A percentile compares a stretch with the other conserved stretches of the same genome.
Conservation (phyloP, 2,888 invertebrate species). For the Aquatica leii region DNA sequence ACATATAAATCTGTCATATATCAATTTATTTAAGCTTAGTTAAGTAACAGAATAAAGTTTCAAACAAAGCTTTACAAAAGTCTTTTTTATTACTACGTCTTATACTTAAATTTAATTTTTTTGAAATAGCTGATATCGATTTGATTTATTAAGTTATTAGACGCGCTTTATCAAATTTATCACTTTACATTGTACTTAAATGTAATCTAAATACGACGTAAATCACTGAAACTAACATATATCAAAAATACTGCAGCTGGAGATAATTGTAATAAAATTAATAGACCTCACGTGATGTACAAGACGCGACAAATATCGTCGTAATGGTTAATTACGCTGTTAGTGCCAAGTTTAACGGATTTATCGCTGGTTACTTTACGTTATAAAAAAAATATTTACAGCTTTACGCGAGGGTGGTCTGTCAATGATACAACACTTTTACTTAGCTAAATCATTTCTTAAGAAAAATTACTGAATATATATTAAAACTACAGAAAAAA, state of each 20-base stretch:
- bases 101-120: too few species aligned
- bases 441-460: neutral
- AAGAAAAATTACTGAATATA: neutral
- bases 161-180: too few species aligned
- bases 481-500: constrained; percentile 13
- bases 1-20: too few species aligned
- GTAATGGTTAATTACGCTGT: constrained; percentile 31
- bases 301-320: constrained; percentile 27
- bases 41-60: too few species aligned
- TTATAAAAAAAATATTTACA: constrained; percentile 25
- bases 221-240: neutral
- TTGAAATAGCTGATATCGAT: too few species aligned
- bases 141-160: too few species aligned
- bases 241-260: constrained; percentile 17
- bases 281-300: constrained; percentile 22
- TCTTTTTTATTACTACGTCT: too few species aligned
- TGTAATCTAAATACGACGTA: too few species aligned
- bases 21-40: too few species aligned
- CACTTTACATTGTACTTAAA: too few species aligned
- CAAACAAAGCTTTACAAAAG: too few species aligned
- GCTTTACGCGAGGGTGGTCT: constrained; percentile 19
- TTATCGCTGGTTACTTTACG: constrained; percentile 16
- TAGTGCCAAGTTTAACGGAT: constrained; percentile 28
- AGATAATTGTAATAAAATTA: constrained; percentile 24
- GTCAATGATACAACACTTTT: neutral